Base-by-base conservation (phyloP, 2,797 vertebrate species). In the Poeciliopsis paucimaculata region DNA sequence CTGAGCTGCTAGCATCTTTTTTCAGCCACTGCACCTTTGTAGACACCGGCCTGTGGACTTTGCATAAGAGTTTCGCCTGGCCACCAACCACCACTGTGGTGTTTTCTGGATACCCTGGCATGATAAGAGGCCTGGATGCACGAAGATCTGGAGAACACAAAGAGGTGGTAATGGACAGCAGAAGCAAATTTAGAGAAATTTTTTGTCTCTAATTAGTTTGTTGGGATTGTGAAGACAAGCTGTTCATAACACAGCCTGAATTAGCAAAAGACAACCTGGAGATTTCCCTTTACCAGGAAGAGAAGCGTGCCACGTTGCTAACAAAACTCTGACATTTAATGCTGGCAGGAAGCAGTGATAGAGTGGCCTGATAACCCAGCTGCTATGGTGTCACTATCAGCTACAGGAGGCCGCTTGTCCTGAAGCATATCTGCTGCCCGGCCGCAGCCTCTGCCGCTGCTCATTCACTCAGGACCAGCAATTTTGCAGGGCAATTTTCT, bases 21-120 rank as follows among this genome's bases (percentile, higher is more conserved):
- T 92, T 96, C 72, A 96, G 86, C 96, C 96, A 96, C 90, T 96
- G 95, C 57, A 96, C 89, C 84, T 92, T 93, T 28, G 95, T 96
- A 80, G 78, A 88, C n/a, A 82, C 86, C 0, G 95, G 94, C 76
- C 93, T 88, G 84, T 95, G 93, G 82, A 96, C 87, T 89, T 95
- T 95, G 83, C 96, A 96, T 82, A 94, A 71, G 83, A 96, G 84
- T 66, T 90, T 91, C 0, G 77, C 92, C 81, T 93, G 90, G 62
- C 90, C 92, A 0, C 94, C 94, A 45, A 92, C 82, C 51, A 91
- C 47, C 2, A 62, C 94, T 0, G 95, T 96, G 60, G 84, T 90
- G 87, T 96, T 96, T 86, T 95, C 92, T 16, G 95, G 95, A 87
- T 93, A 95, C 53, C 95, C 95, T 3, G 94, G 92, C n/a, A 93